phyloP scores from a whole-genome alignment of 2,888 invertebrate genomes.

The Drosophila pseudotalamancana region DNA sequence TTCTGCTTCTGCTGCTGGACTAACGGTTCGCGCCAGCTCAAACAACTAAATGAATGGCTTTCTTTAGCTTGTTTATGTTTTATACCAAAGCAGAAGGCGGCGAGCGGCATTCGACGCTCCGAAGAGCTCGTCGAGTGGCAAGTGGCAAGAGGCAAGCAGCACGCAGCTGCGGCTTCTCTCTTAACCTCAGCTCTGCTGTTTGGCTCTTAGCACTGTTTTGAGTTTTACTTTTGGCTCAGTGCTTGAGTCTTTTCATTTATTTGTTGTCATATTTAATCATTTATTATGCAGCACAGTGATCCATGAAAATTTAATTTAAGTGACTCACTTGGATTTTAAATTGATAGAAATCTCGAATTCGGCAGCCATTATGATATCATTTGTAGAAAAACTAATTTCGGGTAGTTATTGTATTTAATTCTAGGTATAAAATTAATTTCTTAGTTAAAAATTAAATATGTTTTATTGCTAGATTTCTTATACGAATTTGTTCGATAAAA shows the following conservation, averaged over 20 bases:
- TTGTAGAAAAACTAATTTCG: neutral
- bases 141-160: slow-evolving; percentile 32
- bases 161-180: slow-evolving; percentile 28
- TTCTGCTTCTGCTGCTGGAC: slow-evolving; percentile 45
- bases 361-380: slow-evolving; percentile 12
- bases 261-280: slow-evolving; percentile 28
- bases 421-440: neutral
- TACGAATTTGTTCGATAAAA: neutral
- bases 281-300: slow-evolving; percentile 13
- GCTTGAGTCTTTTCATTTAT: slow-evolving; percentile 33
- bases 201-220: slow-evolving; percentile 7
- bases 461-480: neutral
- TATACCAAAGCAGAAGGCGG: slow-evolving; percentile 71
- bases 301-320: slow-evolving; percentile 8
- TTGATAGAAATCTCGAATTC: neutral
- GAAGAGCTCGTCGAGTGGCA: slow-evolving; percentile 42
- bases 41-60: slow-evolving; percentile 82
- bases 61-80: slow-evolving; percentile 82
- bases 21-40: slow-evolving; percentile 78
- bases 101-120: slow-evolving; percentile 33
- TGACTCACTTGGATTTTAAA: slow-evolving; percentile 12
- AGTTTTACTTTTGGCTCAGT: slow-evolving; percentile 1
- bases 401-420: neutral
- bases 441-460: neutral
- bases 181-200: slow-evolving; percentile 41